Conservation (phyloP, 30 jellyfish, hydroid and myxozoan genomes). For the Hydractinia echinata region DNA sequence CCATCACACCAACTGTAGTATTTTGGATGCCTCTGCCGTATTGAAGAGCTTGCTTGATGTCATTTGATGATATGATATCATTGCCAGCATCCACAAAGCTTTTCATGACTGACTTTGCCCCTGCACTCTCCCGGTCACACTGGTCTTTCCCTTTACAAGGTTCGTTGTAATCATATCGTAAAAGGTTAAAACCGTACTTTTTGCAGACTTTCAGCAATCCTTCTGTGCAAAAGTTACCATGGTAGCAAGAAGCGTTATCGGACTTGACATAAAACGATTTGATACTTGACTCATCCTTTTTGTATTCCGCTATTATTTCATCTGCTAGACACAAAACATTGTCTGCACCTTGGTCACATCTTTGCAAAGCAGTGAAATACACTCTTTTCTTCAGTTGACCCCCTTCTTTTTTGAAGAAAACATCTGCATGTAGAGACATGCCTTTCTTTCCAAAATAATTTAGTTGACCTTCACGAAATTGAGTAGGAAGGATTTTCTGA, state of each 20-base stretch:
- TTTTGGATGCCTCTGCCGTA: no score
- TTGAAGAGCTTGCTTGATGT: not conserved
- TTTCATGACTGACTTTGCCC: conserved; percentile 20
- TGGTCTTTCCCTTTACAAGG: conserved; percentile 17
- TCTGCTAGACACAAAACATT: conserved; percentile 2
- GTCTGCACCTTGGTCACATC: conserved; percentile 2
- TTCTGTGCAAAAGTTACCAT: not conserved
- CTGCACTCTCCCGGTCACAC: conserved; percentile 28
- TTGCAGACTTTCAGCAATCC: not conserved
- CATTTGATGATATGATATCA: conserved; percentile 1
- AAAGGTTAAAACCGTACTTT: not conserved
- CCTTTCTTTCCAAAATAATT: no score
- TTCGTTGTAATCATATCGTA: conserved; percentile 23
- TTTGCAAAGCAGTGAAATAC: not conserved
- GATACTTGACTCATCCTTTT: not conserved
- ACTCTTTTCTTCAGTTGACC: conserved; percentile 4
- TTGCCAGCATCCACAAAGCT: conserved; percentile 19
- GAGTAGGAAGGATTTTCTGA: no score
- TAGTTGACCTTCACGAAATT: no score
- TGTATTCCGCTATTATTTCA: not conserved
- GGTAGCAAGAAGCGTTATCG: conserved; percentile 7
- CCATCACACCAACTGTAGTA: no score
- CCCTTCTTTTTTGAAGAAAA: no score
- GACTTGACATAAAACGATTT: not conserved
- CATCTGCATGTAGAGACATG: no score